phyloP scores from a whole-genome alignment of 2,888 invertebrate genomes.

The Amiota communis region DNA sequence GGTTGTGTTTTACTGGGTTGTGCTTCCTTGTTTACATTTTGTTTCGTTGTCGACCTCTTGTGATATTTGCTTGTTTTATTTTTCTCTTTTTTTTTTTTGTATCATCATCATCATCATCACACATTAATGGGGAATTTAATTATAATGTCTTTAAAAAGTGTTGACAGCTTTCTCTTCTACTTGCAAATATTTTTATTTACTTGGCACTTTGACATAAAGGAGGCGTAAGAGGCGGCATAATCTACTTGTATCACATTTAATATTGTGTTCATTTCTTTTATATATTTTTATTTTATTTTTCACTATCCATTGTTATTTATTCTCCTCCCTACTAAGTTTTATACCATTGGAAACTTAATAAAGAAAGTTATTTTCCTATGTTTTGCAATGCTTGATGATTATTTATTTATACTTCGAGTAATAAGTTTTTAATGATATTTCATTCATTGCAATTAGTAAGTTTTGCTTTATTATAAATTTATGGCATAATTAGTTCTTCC shows the following conservation, averaged over 20 bases:
- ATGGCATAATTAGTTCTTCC: no score
- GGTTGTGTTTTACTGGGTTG: background rate
- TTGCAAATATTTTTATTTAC: background rate
- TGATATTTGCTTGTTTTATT: background rate
- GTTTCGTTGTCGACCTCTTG: background rate
- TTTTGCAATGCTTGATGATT: no score
- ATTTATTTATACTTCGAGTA: no score
- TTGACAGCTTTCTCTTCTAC: background rate
- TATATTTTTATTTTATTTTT: background rate
- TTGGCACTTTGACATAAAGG: background rate
- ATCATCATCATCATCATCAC: background rate
- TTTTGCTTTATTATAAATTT: no score
- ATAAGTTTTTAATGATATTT: no score
- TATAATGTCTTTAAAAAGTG: slow-evolving; percentile 5
- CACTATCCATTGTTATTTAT: no score
- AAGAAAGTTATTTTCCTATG: background rate
- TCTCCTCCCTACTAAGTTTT: background rate
- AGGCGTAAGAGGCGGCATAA: background rate
- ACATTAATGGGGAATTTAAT: slow-evolving; percentile 4
- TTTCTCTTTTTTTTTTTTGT: no score
- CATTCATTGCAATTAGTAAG: no score
- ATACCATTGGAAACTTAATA: background rate
- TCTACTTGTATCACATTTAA: background rate
- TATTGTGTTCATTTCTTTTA: background rate
- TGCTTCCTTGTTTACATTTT: background rate